phyloP scores from a whole-genome alignment of 53 echinoderm and acorn worm species.

The Echinarachnius parma region DNA sequence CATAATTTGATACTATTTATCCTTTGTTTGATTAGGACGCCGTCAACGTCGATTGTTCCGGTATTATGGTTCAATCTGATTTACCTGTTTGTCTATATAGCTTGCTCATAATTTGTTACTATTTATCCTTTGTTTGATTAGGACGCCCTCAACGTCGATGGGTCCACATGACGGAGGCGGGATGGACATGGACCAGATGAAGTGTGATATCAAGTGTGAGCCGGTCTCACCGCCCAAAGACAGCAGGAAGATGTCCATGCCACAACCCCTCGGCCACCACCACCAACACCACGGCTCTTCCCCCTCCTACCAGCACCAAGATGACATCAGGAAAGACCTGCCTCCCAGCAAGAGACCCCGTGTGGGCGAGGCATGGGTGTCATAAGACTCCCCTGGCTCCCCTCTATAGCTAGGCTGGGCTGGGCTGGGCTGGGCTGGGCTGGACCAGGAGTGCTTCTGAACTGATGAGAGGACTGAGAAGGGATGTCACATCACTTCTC shows the following conservation, averaged over 20 bases:
- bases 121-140: too few species aligned
- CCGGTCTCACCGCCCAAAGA: constrained; percentile 96
- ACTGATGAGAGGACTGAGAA: too few species aligned
- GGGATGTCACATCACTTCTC: too few species aligned
- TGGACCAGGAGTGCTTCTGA: not conserved
- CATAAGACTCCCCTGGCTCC: constrained; percentile 21
- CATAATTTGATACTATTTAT: too few species aligned
- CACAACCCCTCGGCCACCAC: constrained; percentile 44
- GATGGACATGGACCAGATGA: constrained; percentile 47
- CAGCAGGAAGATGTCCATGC: constrained; percentile 64
- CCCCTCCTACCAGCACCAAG: constrained; percentile 61
- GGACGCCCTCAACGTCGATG: constrained; percentile 39
- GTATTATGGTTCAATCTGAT: too few species aligned
- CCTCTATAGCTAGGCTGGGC: not conserved
- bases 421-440: not conserved
- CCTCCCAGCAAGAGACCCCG: constrained; percentile 88
- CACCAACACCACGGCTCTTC: constrained; percentile 65
- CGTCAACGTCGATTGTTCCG: too few species aligned
- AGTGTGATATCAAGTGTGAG: constrained; percentile 89
- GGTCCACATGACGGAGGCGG: constrained; percentile 44
- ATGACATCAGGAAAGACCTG: constrained; percentile 71
- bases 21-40: too few species aligned
- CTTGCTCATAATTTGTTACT: too few species aligned
- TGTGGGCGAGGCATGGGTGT: constrained; percentile 81
- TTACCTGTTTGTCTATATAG: too few species aligned